Conservation (phyloP, 1,140 invertebrate species). For the Zaprionus taronus region DNA sequence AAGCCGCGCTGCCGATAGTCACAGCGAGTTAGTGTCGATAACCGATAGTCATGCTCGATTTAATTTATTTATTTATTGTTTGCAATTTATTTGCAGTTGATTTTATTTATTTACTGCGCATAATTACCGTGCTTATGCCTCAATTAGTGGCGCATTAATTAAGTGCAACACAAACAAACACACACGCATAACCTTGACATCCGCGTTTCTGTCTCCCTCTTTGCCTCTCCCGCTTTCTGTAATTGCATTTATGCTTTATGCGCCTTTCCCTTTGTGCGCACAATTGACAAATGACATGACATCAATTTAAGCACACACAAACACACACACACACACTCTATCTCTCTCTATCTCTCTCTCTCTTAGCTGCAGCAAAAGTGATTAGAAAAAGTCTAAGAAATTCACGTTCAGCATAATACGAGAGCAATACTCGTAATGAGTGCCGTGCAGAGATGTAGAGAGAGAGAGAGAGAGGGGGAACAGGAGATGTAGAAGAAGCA, state of each 20-base stretch:
- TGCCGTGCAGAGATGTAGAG: constrained; percentile 36
- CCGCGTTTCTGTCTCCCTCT: background rate
- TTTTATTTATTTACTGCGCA: constrained; percentile 28
- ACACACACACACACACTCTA: background rate
- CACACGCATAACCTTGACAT: constrained; percentile 32
- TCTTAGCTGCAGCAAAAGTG: constrained; percentile 18
- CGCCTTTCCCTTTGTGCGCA: constrained; percentile 17
- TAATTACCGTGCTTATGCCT: constrained; percentile 52
- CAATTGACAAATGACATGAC: constrained; percentile 54
- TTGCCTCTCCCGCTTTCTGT: background rate
- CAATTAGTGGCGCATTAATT: constrained; percentile 58
- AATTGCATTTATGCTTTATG: constrained; percentile 54
- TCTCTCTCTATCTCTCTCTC: background rate
- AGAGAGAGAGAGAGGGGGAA: constrained; percentile 6
- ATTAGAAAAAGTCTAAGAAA: constrained; percentile 38
- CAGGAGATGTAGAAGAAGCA: constrained; percentile 8
- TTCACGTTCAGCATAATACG: constrained; percentile 20
- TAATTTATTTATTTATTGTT: constrained; percentile 7
- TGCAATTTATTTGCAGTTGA: constrained; percentile 1
- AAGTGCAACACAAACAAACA: constrained; percentile 20
- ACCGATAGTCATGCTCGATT: constrained; percentile 2
- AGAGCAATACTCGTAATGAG: constrained; percentile 35
- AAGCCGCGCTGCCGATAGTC: background rate
- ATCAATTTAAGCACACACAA: constrained; percentile 34
- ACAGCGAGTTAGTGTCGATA: background rate